Conservation (phyloP, 2,888 invertebrate species). For the Prosapia bicincta region DNA sequence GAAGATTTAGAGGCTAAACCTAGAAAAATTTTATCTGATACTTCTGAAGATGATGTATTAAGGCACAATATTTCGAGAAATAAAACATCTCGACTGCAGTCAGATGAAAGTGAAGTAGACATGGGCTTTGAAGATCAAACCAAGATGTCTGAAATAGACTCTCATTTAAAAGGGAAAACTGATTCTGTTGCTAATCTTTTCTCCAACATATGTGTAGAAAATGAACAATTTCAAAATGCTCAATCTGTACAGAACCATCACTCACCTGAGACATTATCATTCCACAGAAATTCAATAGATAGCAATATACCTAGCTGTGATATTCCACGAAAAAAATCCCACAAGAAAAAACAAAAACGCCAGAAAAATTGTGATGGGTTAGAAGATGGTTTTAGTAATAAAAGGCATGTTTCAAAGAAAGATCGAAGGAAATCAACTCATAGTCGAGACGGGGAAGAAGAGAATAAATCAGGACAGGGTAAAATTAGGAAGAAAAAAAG, state of each 20-base stretch:
- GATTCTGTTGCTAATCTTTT: slow-evolving; percentile 38
- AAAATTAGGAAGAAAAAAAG: slow-evolving; percentile 46
- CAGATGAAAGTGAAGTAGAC: slow-evolving; percentile 54
- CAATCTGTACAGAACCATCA: slow-evolving; percentile 28
- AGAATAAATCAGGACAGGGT: slow-evolving; percentile 46
- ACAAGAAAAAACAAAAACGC: slow-evolving; percentile 81
- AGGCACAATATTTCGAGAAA: slow-evolving; percentile 22
- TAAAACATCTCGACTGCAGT: slow-evolving; percentile 40
- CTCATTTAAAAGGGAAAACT: slow-evolving; percentile 53
- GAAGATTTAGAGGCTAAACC: slow-evolving; percentile 22
- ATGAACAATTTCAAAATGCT: slow-evolving; percentile 34
- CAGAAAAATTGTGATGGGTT: slow-evolving; percentile 61
- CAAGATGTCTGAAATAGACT: slow-evolving; percentile 26
- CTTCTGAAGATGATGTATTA: slow-evolving; percentile 37
- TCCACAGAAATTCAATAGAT: slow-evolving; percentile 36
- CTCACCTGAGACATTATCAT: slow-evolving; percentile 32
- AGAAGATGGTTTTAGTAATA: slow-evolving; percentile 50
- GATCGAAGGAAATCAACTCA: slow-evolving; percentile 45
- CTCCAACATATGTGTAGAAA: slow-evolving; percentile 33
- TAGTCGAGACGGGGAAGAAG: slow-evolving; percentile 41
- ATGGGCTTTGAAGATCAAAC: slow-evolving; percentile 48
- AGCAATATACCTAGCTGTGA: slow-evolving; percentile 28
- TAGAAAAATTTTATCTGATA: slow-evolving; percentile 38
- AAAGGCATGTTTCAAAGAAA: slow-evolving; percentile 47
- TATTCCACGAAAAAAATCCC: slow-evolving; percentile 60